These are phyloP conservation scores for Alethe castanea DNA, from an alignment of 2,113 vertebrate species.

Conservation along the genomic window DNA sequence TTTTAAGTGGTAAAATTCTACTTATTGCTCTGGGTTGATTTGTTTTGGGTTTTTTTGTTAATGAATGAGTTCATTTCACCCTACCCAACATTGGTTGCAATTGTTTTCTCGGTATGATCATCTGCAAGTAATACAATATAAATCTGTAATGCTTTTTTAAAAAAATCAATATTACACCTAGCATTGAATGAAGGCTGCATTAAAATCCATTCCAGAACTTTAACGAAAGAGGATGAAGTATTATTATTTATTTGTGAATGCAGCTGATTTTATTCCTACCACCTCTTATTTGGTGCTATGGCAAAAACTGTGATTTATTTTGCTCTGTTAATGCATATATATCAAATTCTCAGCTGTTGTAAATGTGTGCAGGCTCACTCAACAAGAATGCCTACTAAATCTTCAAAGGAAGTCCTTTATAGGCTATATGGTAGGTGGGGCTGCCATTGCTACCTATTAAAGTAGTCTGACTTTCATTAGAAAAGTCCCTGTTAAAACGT, in stretches of 20 bases:
- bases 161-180: background rate
- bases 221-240: background rate
- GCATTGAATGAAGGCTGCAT: background rate
- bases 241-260: background rate
- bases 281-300: background rate
- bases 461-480: constrained; percentile 40
- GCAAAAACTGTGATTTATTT: constrained; percentile 3
- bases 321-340: background rate
- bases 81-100: background rate
- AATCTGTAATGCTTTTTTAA: background rate
- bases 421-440: background rate
- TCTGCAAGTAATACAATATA: background rate
- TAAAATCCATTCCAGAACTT: background rate
- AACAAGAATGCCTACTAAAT: background rate
- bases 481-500: background rate
- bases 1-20: background rate
- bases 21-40: background rate
- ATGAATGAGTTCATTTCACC: background rate
- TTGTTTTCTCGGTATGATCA: background rate
- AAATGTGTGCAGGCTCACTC: constrained; percentile 10
- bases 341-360: constrained; percentile 35
- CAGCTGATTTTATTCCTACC: background rate
- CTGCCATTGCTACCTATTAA: constrained; percentile 30
- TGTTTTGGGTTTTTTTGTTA: background rate
- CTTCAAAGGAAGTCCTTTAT: constrained; percentile 45